Percentiles rank a stretch among this genome's conserved stretches.
Evolutionary conservation across 2,888 invertebrate genomes (phyloP).

Genomic region (Odontothrips loti): DNA sequence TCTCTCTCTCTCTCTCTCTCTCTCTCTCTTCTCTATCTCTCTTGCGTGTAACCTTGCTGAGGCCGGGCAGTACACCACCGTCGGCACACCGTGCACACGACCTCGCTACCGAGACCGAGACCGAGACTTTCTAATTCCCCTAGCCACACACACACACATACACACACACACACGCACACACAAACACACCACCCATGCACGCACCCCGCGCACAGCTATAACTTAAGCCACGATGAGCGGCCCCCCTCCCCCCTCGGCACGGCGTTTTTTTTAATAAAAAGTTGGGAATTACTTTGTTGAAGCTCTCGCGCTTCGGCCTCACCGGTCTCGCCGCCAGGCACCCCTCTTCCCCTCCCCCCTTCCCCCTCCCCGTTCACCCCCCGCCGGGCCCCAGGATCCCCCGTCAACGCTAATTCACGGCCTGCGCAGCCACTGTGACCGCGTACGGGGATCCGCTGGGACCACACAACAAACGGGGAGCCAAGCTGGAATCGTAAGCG

Average conservation of each 20-base stretch:
- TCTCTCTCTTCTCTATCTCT: background rate
- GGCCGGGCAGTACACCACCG: too few relatives aligned
- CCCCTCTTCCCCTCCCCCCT: background rate
- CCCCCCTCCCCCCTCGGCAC: background rate
- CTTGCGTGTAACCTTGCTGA: too few relatives aligned
- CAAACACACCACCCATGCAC: background rate
- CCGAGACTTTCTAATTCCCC: background rate
- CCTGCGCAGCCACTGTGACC: too few relatives aligned
- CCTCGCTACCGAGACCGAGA: background rate
- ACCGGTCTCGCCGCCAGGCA: background rate
- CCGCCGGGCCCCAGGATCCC: background rate
- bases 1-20: background rate
- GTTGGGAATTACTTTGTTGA: conserved; percentile 17
- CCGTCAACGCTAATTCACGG: too few relatives aligned
- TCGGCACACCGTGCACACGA: background rate
- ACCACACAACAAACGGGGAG: too few relatives aligned
- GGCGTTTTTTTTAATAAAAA: background rate
- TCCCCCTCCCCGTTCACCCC: background rate
- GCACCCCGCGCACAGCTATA: background rate
- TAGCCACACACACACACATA: background rate
- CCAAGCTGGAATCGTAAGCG: too few relatives aligned
- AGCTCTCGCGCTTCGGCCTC: background rate
- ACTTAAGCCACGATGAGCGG: background rate
- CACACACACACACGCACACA: background rate
- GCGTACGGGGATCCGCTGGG: too few relatives aligned